These are phyloP conservation scores for Luperina nickerlii DNA, from an alignment of 2,888 invertebrate species.

Conservation along the genomic window DNA sequence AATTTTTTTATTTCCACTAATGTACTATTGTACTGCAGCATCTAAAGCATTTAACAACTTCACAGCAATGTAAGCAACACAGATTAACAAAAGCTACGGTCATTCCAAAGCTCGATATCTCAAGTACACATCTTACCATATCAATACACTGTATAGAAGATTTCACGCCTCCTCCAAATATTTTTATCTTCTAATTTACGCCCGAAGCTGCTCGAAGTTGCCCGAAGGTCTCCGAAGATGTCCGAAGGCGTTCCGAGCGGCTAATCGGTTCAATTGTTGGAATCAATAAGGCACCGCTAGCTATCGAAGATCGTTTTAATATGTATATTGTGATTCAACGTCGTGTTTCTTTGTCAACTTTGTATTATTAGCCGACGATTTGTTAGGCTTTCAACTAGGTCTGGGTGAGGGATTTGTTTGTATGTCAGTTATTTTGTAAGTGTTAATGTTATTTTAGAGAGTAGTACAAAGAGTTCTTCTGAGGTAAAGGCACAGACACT, in stretches of 20 bases:
- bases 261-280: conserved; percentile 80
- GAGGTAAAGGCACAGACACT: not conserved
- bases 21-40: not conserved
- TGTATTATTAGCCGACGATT: conserved; percentile 68
- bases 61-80: not conserved
- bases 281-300: conserved; percentile 78
- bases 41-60: not conserved
- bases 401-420: conserved; percentile 2
- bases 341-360: conserved; percentile 64
- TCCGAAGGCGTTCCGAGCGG: conserved; percentile 58
- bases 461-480: not conserved
- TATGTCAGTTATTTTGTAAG: not conserved
- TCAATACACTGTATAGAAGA: conserved; percentile 45
- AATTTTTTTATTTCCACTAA: not conserved
- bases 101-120: conserved; percentile 36
- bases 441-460: not conserved
- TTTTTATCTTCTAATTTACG: conserved; percentile 47
- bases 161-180: conserved; percentile 62
- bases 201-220: conserved; percentile 36
- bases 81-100: conserved; percentile 17
- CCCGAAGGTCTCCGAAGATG: conserved; percentile 48
- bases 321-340: conserved; percentile 66
- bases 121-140: conserved; percentile 32
- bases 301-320: conserved; percentile 75
- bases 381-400: conserved; percentile 53